phyloP scores from a whole-genome alignment of 2,113 vertebrate species.

The sheep (Ovis aries) region ARS-UI_Ramb_v3.0 NC_056064.1:18330001-18330500 shows the following conservation, averaged over 20 bases:
- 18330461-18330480: not conserved
- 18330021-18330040: not conserved
- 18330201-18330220: not conserved
- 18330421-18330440: not conserved
- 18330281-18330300: not conserved
- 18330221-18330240: not conserved
- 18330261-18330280: not conserved
- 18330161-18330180: not conserved
- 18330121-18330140: not conserved
- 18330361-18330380: not conserved
- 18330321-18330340: accelerated
- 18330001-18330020: not conserved
- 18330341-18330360: not conserved
- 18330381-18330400: not conserved
- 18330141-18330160: not conserved
- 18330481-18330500: not conserved
- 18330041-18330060: not conserved
- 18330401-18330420: not conserved
- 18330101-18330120: too few species aligned
- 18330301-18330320: not conserved
- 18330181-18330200: not conserved
- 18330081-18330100: not conserved
- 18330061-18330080: accelerated
- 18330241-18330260: not conserved
- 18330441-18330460: not conserved